Conservation (phyloP, 2,113 vertebrate species). For the Xenus cinereus region DNA sequence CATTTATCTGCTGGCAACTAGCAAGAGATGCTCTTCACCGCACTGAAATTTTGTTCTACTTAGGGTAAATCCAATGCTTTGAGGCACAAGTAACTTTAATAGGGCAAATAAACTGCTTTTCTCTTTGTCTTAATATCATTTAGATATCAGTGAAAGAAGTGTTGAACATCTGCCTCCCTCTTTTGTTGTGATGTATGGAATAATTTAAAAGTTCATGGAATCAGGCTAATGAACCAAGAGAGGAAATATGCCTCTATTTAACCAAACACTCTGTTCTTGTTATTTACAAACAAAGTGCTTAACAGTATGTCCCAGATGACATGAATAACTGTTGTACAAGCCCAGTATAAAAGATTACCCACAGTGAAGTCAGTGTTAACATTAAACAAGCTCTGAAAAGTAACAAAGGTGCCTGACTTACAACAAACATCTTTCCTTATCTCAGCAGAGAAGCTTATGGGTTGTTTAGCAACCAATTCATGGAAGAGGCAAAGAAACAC, state of each 20-base stretch:
- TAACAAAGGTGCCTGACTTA: neutral
- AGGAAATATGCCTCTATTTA: neutral
- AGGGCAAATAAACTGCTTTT: neutral
- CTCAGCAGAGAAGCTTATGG: neutral
- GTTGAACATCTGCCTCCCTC: neutral
- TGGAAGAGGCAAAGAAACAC: neutral
- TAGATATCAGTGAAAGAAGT: neutral
- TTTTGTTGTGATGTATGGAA: neutral
- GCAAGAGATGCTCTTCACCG: neutral
- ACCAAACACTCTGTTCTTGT: neutral
- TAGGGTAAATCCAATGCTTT: neutral
- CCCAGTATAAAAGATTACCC: neutral
- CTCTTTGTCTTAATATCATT: neutral
- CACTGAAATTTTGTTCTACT: neutral
- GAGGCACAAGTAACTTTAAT: neutral
- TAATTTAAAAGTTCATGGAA: neutral
- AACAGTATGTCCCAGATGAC: neutral
- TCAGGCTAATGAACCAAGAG: neutral
- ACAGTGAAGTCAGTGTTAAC: neutral
- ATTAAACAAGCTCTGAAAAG: neutral
- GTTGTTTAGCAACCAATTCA: constrained; percentile 6
- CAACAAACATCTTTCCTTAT: neutral
- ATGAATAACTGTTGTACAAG: neutral
- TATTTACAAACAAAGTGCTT: neutral
- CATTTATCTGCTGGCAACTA: neutral